Base-by-base conservation (phyloP, 1,140 invertebrate species). In the Cecropterus lyciades region DNA sequence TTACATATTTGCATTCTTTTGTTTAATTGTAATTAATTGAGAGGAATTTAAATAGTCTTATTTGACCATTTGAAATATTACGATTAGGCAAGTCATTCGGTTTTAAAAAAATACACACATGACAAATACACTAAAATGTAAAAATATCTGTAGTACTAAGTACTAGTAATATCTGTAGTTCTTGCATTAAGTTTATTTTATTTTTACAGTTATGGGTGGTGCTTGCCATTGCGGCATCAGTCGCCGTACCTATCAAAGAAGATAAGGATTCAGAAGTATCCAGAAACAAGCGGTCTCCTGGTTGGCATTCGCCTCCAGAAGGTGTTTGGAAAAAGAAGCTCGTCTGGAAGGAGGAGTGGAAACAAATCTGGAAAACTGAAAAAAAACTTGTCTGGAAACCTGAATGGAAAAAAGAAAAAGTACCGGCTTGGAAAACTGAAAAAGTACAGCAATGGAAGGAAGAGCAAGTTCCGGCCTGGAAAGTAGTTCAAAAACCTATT, bases 321-420 rank as follows among this genome's bases (percentile, higher is more conserved):
- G 95, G 95, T 17, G 94, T 94, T 14, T 96, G 94, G 84, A 94
- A 96, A 70, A 96, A 96, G 87, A 96, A 96, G 84, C 91, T 96
- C 33, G 93, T 94, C 63, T 96, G 95, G 96, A 95, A 95, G 82
- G 93, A 94, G 57, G 95, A 96, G 48, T 96, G 95, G 95, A 95
- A 95, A 83, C 94, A 95, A 76, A 93, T 95, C 65, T 96, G 95
- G 95, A 94, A 95, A 79, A 95, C 94, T 0, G 93, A 95, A 51
- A 96, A 96, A 82, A 96, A 96, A 79, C 93, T 96, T 77, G 92
- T 93, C 0, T 96, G 95, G 95, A 92, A 94, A 81, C 93, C 94
- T 5, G 93, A 93, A 72, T 94, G 93, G 93, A 93, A 93, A 72
- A 94, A 94, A 73, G 91, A 92, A 51, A 93, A 95, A 84, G 93